phyloP scores from a whole-genome alignment of 2,113 vertebrate genomes.

The Ameiurus melas region DNA sequence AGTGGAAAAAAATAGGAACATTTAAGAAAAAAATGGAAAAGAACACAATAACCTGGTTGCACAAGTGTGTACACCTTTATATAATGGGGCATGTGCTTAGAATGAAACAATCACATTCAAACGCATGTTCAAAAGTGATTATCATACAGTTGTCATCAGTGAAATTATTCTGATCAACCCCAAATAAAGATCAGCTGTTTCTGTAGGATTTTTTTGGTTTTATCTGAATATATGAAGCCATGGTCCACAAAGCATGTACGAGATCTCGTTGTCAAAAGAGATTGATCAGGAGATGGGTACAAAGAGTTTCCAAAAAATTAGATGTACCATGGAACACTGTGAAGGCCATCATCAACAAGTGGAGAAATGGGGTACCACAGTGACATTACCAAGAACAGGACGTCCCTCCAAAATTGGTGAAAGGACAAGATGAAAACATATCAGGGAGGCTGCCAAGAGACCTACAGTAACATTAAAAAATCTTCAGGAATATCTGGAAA shows the following conservation, averaged over 20 bases:
- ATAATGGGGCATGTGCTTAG: neutral
- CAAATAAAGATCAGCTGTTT: neutral
- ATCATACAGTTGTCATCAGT: neutral
- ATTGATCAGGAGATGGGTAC: neutral
- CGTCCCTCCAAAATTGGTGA: neutral
- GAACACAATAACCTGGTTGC: neutral
- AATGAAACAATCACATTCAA: neutral
- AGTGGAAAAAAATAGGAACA: neutral
- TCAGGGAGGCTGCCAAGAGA: neutral
- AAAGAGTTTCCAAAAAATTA: neutral
- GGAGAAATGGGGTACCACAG: neutral
- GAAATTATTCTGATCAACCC: neutral
- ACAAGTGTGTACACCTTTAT: too few species aligned
- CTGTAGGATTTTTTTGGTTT: neutral
- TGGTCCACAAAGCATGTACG: neutral
- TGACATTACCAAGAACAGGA: conserved; percentile 9
- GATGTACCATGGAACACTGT: neutral
- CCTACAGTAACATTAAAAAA: neutral
- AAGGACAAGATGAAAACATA: neutral
- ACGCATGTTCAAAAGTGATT: neutral
- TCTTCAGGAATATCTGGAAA: neutral
- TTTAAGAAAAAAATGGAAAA: neutral
- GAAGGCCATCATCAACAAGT: neutral
- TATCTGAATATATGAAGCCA: neutral
- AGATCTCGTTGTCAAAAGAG: neutral